Conservation (phyloP, 2,797 vertebrate genomes). For the Cyprinella venusta region DNA sequence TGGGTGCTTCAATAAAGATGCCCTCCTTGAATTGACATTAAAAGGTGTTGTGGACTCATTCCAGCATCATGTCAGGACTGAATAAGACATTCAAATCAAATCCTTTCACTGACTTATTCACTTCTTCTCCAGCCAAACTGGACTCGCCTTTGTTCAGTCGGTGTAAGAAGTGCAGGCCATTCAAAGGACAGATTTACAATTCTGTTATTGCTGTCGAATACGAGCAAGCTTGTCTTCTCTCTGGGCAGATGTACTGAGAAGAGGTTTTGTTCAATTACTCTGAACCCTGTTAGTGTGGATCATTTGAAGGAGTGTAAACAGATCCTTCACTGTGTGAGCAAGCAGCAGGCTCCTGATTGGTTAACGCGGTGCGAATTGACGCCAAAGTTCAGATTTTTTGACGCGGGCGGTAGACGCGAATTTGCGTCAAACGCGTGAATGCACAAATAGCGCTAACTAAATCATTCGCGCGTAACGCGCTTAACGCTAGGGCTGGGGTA, state of each 20-base stretch:
- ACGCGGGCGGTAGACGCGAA: too few species aligned
- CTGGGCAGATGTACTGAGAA: conserved; percentile 1
- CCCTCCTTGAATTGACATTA: conserved; percentile 64
- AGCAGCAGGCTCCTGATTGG: too few species aligned
- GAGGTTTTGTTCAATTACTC: not conserved
- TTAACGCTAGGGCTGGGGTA: too few species aligned
- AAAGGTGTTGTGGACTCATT: conserved; percentile 67
- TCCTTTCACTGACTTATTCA: conserved; percentile 56
- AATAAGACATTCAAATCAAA: conserved; percentile 71
- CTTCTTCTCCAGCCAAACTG: conserved; percentile 42
- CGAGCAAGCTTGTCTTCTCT: conserved; percentile 3
- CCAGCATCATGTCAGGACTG: conserved; percentile 72
- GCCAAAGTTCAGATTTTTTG: too few species aligned
- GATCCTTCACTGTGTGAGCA: too few species aligned
- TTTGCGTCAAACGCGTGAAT: too few species aligned
- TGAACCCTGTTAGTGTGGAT: not conserved
- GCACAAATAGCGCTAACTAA: too few species aligned
- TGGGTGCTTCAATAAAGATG: conserved; percentile 67
- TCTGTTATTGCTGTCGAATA: not conserved
- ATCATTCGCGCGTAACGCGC: too few species aligned
- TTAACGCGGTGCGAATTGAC: too few species aligned
- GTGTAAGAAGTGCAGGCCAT: conserved; percentile 23
- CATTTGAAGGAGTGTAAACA: not conserved
- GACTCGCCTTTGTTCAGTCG: conserved; percentile 46
- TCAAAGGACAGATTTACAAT: conserved; percentile 9